Evolutionary conservation across 1,140 invertebrate species (phyloP).

Genomic region (Drosophila takahashii): DNA sequence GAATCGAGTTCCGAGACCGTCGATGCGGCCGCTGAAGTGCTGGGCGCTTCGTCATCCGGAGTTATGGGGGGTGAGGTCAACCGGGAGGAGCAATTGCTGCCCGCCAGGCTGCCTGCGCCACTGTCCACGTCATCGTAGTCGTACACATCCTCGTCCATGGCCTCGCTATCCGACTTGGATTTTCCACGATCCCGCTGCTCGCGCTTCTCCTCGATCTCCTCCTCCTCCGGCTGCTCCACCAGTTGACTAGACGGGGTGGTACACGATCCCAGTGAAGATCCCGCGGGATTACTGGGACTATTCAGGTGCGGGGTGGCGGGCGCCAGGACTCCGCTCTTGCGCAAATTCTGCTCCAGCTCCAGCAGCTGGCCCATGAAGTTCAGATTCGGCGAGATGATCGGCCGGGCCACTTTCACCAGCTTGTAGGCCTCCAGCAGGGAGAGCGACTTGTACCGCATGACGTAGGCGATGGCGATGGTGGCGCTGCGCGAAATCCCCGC

Average conservation of each 20-base stretch:
- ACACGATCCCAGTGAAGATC: constrained; percentile 8
- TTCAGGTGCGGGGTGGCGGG: constrained; percentile 51
- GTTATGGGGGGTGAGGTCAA: constrained; percentile 77
- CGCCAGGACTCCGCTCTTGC: constrained; percentile 84
- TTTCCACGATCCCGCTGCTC: constrained; percentile 34
- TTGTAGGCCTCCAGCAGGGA: constrained; percentile 96
- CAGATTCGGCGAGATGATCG: constrained; percentile 97
- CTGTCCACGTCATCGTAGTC: constrained; percentile 75
- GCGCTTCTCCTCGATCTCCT: constrained; percentile 35
- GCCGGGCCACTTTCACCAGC: constrained; percentile 93
- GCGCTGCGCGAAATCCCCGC: constrained; percentile 97
- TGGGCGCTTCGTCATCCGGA: constrained; percentile 70
- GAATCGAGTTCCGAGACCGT: constrained; percentile 60
- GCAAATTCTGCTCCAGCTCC: constrained; percentile 92
- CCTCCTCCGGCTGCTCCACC: constrained; percentile 59
- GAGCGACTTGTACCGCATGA: constrained; percentile 95
- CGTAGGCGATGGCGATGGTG: constrained; percentile 97
- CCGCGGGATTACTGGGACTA: constrained; percentile 23
- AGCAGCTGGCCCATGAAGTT: constrained; percentile 98
- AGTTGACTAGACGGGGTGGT: constrained; percentile 67
- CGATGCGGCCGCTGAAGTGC: constrained; percentile 60
- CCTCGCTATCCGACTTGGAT: constrained; percentile 73
- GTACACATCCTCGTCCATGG: constrained; percentile 74
- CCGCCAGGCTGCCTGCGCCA: constrained; percentile 65
- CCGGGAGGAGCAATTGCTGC: constrained; percentile 78